Conservation (phyloP, 2,888 invertebrate genomes). For the Leptopilina syphax region DNA sequence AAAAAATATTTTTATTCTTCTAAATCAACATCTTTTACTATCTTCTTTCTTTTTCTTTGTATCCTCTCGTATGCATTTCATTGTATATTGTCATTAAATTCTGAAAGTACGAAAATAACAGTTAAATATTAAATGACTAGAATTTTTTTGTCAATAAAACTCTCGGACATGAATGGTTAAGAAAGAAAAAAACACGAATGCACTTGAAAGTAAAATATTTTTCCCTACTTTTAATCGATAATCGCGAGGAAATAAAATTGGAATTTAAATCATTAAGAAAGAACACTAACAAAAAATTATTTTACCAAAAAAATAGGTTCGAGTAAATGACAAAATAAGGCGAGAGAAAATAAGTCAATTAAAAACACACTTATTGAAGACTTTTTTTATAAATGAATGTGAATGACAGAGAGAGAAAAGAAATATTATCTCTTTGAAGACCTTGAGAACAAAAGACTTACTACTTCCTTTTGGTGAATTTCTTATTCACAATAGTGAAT, state of each 20-base stretch:
- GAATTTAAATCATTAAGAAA: too few relatives aligned
- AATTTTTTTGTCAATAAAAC: background rate
- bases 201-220: too few relatives aligned
- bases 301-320: too few relatives aligned
- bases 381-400: background rate
- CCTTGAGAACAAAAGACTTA: background rate
- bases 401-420: background rate
- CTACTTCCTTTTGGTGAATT: conserved; percentile 11
- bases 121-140: background rate
- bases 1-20: background rate
- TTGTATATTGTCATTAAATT: conserved; percentile 14
- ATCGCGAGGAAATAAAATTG: too few relatives aligned
- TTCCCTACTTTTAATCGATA: too few relatives aligned
- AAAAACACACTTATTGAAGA: background rate
- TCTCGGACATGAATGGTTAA: background rate
- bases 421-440: background rate
- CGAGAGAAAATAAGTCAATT: too few relatives aligned
- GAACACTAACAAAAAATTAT: too few relatives aligned
- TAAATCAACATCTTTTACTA: conserved; percentile 29
- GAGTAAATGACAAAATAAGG: too few relatives aligned
- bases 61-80: conserved; percentile 35
- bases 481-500: background rate
- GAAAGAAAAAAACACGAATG: background rate
- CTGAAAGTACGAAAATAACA: background rate
- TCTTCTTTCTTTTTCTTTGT: conserved; percentile 32